These are phyloP conservation scores for Rhagonycha fulva DNA, from an alignment of 2,888 invertebrate genomes.

Conservation along the genomic window DNA sequence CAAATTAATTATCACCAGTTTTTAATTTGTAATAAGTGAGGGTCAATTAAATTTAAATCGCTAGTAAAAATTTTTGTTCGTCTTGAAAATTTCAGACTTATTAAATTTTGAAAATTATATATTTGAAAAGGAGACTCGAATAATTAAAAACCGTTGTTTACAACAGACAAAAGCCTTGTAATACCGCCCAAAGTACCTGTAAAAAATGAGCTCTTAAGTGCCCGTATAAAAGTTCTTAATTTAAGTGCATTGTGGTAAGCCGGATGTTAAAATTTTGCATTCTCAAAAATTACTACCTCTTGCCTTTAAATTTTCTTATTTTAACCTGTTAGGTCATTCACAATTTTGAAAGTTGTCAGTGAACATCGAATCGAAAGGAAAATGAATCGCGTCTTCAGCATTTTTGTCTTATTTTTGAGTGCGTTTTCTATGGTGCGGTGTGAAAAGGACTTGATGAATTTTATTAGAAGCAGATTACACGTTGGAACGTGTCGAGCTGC, in stretches of 20 bases:
- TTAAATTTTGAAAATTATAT: neutral
- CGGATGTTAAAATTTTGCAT: neutral
- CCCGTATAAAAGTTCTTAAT: neutral
- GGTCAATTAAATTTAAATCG: too few relatives aligned
- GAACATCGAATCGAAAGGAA: neutral
- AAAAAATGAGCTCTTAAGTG: neutral
- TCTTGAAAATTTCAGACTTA: too few relatives aligned
- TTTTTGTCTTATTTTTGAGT: neutral
- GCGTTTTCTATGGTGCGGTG: neutral
- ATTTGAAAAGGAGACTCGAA: neutral
- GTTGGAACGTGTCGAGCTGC: neutral
- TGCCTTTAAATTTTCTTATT: neutral
- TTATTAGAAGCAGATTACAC: neutral
- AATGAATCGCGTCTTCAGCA: neutral
- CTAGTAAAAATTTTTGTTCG: too few relatives aligned
- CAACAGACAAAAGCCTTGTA: neutral
- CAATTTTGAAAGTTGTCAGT: neutral
- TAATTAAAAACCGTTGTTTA: neutral
- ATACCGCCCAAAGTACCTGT: neutral
- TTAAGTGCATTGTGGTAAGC: neutral
- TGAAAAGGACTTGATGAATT: neutral
- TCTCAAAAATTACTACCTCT: neutral
- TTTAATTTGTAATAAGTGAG: too few relatives aligned
- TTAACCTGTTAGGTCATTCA: neutral
- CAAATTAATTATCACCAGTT: too few relatives aligned